phyloP scores from a whole-genome alignment of 2,113 vertebrate genomes.

The Pampusana beccarii region DNA sequence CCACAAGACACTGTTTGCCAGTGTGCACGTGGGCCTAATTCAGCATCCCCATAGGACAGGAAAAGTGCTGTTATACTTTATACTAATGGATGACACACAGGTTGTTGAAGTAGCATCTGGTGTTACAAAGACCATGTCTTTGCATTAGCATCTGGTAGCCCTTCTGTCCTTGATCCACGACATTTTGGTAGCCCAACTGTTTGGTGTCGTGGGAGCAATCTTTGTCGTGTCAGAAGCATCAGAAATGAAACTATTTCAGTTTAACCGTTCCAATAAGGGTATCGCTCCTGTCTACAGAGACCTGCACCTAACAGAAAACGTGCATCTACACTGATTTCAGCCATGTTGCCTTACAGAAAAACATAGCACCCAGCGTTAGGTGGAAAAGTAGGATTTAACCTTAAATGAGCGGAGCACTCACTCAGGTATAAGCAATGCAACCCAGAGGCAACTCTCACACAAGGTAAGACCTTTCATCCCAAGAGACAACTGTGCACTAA shows the following conservation, averaged over 20 bases:
- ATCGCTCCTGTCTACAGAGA: background rate
- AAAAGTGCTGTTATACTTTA: background rate
- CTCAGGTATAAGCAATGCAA: background rate
- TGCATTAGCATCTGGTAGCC: background rate
- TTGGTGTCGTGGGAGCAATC: background rate
- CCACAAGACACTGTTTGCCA: background rate
- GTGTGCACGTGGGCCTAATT: fast-evolving
- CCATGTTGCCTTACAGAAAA: background rate
- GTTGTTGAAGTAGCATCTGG: background rate
- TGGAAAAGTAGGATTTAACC: background rate
- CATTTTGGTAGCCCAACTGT: background rate
- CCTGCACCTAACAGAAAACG: background rate
- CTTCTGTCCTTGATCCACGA: background rate
- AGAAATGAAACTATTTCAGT: background rate
- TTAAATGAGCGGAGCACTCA: background rate
- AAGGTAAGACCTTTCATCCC: background rate
- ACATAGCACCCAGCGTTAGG: background rate
- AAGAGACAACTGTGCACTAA: background rate
- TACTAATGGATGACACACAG: background rate
- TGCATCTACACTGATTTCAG: background rate
- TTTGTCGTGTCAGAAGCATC: background rate
- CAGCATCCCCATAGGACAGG: background rate
- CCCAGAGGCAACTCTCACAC: background rate
- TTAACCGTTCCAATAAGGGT: background rate
- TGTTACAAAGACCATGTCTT: background rate